These are phyloP conservation scores for Tridacna crocea DNA, from an alignment of 2,888 invertebrate genomes.

Conservation along the genomic window DNA sequence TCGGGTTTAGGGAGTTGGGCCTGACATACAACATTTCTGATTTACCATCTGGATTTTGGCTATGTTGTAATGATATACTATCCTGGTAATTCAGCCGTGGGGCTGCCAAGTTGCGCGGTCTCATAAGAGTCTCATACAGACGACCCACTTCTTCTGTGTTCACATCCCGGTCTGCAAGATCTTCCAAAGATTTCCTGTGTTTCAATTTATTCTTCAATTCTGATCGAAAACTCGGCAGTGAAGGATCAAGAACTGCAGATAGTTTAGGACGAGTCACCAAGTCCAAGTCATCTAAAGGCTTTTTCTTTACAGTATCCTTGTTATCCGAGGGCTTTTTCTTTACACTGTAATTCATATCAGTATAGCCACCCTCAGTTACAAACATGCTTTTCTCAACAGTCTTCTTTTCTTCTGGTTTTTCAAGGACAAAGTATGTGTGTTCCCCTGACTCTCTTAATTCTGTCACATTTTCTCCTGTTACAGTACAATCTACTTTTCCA, in stretches of 20 bases:
- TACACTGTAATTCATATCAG: conserved; percentile 15
- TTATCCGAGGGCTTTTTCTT: not conserved
- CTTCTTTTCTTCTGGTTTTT: conserved; percentile 2
- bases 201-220: conserved; percentile 51
- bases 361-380: not conserved
- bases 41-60: not conserved
- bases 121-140: conserved; percentile 50
- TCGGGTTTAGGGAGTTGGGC: not conserved
- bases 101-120: conserved; percentile 10
- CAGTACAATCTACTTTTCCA: not conserved
- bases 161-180: conserved; percentile 46
- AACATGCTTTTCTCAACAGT: not conserved
- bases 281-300: not conserved
- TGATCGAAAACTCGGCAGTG: conserved; percentile 18
- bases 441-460: conserved; percentile 13
- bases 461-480: not conserved
- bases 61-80: not conserved
- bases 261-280: not conserved
- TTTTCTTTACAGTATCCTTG: not conserved
- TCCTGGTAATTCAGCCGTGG: not conserved
- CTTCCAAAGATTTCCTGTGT: conserved; percentile 34
- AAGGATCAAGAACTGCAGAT: not conserved
- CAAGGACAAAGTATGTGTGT: conserved; percentile 54
- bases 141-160: conserved; percentile 41
- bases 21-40: not conserved